Percentiles rank a stretch among this genome's conserved stretches.
These are phyloP conservation scores for Proctacanthus coquilletti DNA, from an alignment of 1,140 invertebrate species.

Conservation along the genomic window DNA sequence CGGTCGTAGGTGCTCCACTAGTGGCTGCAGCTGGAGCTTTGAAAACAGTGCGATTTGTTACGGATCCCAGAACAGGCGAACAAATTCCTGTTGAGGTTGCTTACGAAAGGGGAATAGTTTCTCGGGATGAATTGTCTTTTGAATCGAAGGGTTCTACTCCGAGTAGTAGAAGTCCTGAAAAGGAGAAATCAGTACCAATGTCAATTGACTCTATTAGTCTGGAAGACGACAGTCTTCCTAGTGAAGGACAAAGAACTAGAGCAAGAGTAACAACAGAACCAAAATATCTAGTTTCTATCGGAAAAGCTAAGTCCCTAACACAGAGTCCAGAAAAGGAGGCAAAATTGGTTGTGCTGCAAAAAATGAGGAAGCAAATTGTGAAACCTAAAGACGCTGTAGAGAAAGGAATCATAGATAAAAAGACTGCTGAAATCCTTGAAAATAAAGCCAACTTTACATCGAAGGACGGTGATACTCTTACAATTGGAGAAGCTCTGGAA, in stretches of 20 bases:
- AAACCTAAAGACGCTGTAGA: constrained; percentile 53
- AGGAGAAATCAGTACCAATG: constrained; percentile 10
- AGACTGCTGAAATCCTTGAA: constrained; percentile 54
- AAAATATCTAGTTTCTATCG: constrained; percentile 47
- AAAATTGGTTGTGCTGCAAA: constrained; percentile 58
- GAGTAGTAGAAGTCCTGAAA: constrained; percentile 6
- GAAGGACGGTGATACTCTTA: constrained; percentile 42
- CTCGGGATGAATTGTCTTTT: constrained; percentile 17
- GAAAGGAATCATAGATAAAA: constrained; percentile 55
- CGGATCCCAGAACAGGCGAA: constrained; percentile 61
- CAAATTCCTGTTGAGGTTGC: constrained; percentile 63
- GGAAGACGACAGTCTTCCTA: neutral
- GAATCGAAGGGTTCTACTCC: constrained; percentile 4
- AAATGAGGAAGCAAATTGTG: constrained; percentile 57
- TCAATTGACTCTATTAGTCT: constrained; percentile 1
- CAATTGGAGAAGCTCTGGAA: constrained; percentile 59
- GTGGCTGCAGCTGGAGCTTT: constrained; percentile 41
- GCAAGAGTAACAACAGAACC: constrained; percentile 44
- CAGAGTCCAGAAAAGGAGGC: constrained; percentile 39
- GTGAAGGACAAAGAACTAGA: constrained; percentile 33
- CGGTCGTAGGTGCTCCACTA: constrained; percentile 52
- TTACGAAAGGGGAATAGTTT: constrained; percentile 57
- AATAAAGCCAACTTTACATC: constrained; percentile 34
- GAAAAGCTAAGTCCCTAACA: constrained; percentile 36
- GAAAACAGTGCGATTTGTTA: constrained; percentile 41